phyloP scores from a whole-genome alignment of 2,797 vertebrate species.

The Euphonia xanthogaster region DNA sequence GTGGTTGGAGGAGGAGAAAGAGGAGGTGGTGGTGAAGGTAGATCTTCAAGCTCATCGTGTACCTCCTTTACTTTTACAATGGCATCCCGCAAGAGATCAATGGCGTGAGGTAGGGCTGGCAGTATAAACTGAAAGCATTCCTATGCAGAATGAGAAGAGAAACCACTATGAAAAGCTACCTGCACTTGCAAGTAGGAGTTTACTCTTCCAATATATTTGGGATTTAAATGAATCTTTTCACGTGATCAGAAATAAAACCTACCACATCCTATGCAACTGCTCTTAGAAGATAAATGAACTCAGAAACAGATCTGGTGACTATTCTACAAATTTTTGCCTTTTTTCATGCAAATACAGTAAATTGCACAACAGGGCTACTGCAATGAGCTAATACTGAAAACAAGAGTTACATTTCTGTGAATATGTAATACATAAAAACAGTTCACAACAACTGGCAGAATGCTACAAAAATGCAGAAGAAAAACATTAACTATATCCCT shows the following conservation, averaged over 20 bases:
- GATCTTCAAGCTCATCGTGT: constrained; percentile 95
- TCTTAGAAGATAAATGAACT: background rate
- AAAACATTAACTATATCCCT: background rate
- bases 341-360: background rate
- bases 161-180: constrained; percentile 34
- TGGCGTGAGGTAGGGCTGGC: constrained; percentile 97
- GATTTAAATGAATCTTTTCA: background rate
- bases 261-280: background rate
- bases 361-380: background rate
- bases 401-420: background rate
- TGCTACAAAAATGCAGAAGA: background rate
- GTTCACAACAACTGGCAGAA: background rate
- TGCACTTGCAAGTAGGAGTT: background rate
- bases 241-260: background rate
- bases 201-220: background rate
- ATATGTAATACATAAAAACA: background rate
- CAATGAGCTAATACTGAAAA: background rate
- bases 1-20: constrained; percentile 93
- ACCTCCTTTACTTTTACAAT: constrained; percentile 98
- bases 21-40: constrained; percentile 95
- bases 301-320: background rate
- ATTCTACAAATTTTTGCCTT: background rate
- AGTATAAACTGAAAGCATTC: constrained; percentile 99
- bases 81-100: constrained; percentile 97
- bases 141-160: constrained; percentile 74